Percentiles rank a stretch among this genome's conserved stretches.
Conservation (phyloP, 2,888 invertebrate genomes). For the Pimpla rufipes region DNA sequence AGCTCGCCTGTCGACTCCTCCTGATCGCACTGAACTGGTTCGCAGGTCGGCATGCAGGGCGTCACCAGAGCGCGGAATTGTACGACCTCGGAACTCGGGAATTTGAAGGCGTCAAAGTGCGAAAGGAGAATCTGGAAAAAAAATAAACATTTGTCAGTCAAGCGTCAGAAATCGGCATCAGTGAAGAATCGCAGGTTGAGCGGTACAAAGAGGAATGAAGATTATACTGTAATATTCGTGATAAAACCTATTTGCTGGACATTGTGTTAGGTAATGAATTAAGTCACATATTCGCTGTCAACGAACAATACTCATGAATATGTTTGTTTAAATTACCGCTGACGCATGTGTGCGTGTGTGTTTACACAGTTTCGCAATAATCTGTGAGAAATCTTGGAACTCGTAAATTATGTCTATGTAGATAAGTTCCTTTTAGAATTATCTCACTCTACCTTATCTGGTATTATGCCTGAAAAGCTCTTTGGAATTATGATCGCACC, state of each 20-base stretch:
- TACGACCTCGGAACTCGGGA: slow-evolving; percentile 97
- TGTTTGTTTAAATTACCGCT: too few relatives aligned
- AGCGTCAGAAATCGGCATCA: not conserved
- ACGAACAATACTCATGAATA: too few relatives aligned
- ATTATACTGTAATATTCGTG: not conserved
- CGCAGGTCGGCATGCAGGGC: slow-evolving; percentile 97
- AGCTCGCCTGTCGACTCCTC: slow-evolving; percentile 94
- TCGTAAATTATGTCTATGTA: not conserved
- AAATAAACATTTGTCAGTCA: slow-evolving; percentile 8
- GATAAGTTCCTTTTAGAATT: not conserved
- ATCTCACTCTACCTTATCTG: not conserved
- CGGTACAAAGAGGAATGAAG: not conserved
- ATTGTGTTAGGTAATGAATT: too few relatives aligned
- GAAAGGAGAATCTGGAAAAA: slow-evolving; percentile 91
- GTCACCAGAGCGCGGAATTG: slow-evolving; percentile 98
- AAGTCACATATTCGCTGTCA: too few relatives aligned
- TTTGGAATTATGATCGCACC: slow-evolving; percentile 41
- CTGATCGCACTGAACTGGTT: slow-evolving; percentile 95
- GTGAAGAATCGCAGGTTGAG: not conserved
- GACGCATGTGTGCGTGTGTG: not conserved
- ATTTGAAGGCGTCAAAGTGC: slow-evolving; percentile 98
- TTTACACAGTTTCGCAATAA: not conserved
- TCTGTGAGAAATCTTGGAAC: not conserved
- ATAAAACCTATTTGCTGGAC: too few relatives aligned
- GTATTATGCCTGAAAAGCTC: slow-evolving; percentile 12